These are phyloP conservation scores for Villa cingulata DNA, from an alignment of 2,888 invertebrate genomes.

Conservation along the genomic window DNA sequence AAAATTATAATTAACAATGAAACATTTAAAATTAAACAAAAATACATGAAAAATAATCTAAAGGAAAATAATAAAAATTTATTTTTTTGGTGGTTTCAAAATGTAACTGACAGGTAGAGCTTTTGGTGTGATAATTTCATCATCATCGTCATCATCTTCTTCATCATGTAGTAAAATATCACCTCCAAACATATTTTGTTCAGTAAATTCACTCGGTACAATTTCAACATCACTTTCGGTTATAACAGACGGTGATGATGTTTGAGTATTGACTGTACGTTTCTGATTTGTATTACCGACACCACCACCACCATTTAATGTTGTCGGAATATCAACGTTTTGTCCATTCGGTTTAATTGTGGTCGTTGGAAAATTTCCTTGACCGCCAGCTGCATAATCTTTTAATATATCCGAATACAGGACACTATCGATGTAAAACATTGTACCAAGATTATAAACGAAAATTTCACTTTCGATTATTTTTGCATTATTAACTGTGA, in stretches of 20 bases:
- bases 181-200: conserved; percentile 25
- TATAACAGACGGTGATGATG: conserved; percentile 15
- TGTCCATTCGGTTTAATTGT: conserved; percentile 21
- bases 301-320: conserved; percentile 15
- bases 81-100: conserved; percentile 32
- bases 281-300: neutral
- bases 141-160: conserved; percentile 2
- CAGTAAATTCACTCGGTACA: conserved; percentile 33
- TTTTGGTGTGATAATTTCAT: conserved; percentile 32
- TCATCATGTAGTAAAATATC: conserved; percentile 11
- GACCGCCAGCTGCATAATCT: conserved; percentile 26
- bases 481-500: conserved; percentile 42
- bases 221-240: conserved; percentile 29
- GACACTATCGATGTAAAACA: conserved; percentile 48
- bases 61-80: neutral
- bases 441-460: conserved; percentile 50
- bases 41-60: too few relatives aligned
- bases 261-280: conserved; percentile 14
- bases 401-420: conserved; percentile 37
- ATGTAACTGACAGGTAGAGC: conserved; percentile 33
- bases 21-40: too few relatives aligned
- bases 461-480: conserved; percentile 48
- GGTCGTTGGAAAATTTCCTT: conserved; percentile 15
- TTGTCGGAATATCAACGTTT: conserved; percentile 14
- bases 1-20: too few relatives aligned